Base-by-base conservation (phyloP, 2,797 vertebrate species). In the Acrocephalus scirpaceus region DNA sequence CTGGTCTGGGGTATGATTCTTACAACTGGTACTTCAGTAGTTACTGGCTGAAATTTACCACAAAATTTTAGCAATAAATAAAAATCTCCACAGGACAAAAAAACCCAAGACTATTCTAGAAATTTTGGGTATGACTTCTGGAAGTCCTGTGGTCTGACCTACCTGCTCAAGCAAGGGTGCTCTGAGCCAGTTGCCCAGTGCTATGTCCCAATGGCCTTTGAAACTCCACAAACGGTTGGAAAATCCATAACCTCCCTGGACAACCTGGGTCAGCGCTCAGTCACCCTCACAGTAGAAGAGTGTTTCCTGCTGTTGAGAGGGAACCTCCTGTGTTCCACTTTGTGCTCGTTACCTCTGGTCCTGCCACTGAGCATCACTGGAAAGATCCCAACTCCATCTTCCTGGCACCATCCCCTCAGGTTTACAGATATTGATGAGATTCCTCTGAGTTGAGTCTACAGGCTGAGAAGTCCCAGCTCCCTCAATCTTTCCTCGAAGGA, bases 311-410 rank as follows among this genome's bases (percentile, higher is more conserved):
- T 60, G 18, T 34, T 47, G 25, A 30, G 38, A 88, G 47, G 21
- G 12, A 73, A 26, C 10, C 3, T 9, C 17, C 40, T 23, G 53
- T 34, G 17, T 53, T 78, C 73, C 42, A 47, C 1, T 0, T 42
- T 26, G 14, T 48, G 42, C 27, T 27, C 4, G 0, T 38, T 70
- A 16, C 16, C 51, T 66, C 51, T 40, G 11, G 7, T 30, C 19
- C 34, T 53, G 40, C 6, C 60, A 76, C 20, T 36, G 32, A 5
- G 8, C n/a, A 51, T 16, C 16, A 27, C 26, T 48, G 16, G 1
- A 30, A 60, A 65, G 12, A 56, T 3, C 11, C 30, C 4, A 4
- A 5, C 2, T 44, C 16, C 3, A 0, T 48, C 22, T 17, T 84
- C 27, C 44, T 53, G 54, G 17, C 26, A 30, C 3, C 6, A 8